Evolutionary conservation across 2,113 vertebrate species (phyloP).

Genomic region (Choloepus hoffmanni): DNA sequence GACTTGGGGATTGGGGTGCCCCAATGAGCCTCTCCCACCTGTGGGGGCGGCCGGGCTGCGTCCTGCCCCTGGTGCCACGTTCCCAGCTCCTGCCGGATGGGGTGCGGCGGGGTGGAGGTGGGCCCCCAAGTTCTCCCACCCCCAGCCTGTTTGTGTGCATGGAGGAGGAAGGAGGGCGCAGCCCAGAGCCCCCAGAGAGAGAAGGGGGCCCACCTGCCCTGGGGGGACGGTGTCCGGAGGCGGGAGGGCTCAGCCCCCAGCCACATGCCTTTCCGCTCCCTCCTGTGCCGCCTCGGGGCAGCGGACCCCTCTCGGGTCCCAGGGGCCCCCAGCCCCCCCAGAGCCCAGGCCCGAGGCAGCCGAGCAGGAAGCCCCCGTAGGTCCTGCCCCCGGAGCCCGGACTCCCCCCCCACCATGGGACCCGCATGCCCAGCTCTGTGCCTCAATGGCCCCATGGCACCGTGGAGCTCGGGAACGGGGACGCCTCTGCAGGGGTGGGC

Average conservation of each 20-base stretch:
- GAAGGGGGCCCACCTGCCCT: too few relatives aligned
- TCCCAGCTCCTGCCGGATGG: background rate
- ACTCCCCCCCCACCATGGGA: background rate
- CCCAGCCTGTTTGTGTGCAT: too few relatives aligned
- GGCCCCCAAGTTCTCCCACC: too few relatives aligned
- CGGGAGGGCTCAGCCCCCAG: too few relatives aligned
- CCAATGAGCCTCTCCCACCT: background rate
- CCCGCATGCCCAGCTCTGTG: background rate
- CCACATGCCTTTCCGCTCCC: too few relatives aligned
- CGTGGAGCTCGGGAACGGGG: fast-evolving
- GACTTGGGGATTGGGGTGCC: too few relatives aligned
- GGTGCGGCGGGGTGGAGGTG: background rate
- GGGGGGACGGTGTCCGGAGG: too few relatives aligned
- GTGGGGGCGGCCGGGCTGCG: too few relatives aligned
- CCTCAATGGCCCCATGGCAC: background rate
- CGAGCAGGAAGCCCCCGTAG: too few relatives aligned
- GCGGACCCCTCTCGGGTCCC: background rate
- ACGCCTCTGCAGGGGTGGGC: fast-evolving
- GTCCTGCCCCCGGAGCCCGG: background rate
- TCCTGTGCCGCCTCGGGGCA: background rate
- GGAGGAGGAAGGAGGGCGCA: too few relatives aligned
- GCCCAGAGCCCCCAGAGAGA: too few relatives aligned
- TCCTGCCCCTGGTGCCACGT: too few relatives aligned
- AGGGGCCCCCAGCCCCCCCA: background rate
- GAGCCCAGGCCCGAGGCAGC: background rate